Evolutionary conservation across 2,888 invertebrate species (phyloP).

Genomic region (Hypsopygia costalis): DNA sequence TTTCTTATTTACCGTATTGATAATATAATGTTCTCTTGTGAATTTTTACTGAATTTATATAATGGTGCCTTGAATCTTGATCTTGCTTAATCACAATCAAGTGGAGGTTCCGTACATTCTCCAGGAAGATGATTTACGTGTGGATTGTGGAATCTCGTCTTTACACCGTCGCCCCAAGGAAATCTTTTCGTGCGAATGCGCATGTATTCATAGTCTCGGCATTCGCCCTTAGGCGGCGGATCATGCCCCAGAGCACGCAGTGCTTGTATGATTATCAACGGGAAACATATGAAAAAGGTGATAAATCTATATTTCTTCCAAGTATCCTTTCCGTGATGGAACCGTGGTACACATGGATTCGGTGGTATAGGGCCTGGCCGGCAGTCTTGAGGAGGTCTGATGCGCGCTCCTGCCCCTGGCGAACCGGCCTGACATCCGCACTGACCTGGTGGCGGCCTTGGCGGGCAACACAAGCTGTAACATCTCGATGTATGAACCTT

Average conservation of each 20-base stretch:
- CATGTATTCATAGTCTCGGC: slow-evolving; percentile 86
- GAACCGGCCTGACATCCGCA: slow-evolving; percentile 35
- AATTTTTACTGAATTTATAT: too few species aligned
- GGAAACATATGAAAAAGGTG: slow-evolving; percentile 45
- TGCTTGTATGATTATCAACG: slow-evolving; percentile 47
- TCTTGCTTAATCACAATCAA: slow-evolving; percentile 46
- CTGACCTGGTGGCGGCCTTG: slow-evolving; percentile 32
- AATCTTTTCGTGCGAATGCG: slow-evolving; percentile 88
- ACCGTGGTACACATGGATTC: slow-evolving; percentile 51
- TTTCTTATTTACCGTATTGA: too few species aligned
- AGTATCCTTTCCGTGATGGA: slow-evolving; percentile 40
- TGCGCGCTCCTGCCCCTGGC: slow-evolving; percentile 36
- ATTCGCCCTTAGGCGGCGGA: slow-evolving; percentile 34
- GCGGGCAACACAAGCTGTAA: slow-evolving; percentile 44
- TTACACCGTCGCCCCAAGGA: slow-evolving; percentile 95
- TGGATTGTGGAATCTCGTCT: slow-evolving; percentile 92
- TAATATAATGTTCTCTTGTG: too few species aligned
- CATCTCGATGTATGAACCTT: not conserved
- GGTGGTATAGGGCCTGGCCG: slow-evolving; percentile 37
- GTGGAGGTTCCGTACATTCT: slow-evolving; percentile 51
- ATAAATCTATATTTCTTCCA: slow-evolving; percentile 53
- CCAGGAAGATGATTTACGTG: slow-evolving; percentile 79
- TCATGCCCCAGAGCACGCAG: slow-evolving; percentile 31
- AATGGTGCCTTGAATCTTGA: too few species aligned
- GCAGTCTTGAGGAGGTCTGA: slow-evolving; percentile 42